These are phyloP conservation scores for Phrynocephalus versicolor DNA, from an alignment of 2,113 vertebrate genomes.

Conservation along the genomic window DNA sequence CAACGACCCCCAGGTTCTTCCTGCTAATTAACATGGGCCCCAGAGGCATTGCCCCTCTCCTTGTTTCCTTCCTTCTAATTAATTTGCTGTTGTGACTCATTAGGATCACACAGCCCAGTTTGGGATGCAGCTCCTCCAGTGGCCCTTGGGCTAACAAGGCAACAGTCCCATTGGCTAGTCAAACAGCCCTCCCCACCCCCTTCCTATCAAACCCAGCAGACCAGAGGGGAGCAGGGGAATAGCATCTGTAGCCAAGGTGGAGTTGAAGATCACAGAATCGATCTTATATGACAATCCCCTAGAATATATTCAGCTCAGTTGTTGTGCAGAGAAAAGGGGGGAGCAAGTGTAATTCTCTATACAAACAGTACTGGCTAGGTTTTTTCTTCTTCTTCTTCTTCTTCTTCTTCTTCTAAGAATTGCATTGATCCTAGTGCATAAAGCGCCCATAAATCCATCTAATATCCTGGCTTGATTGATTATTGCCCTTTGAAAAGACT, in stretches of 20 bases:
- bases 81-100: slow-evolving; percentile 49
- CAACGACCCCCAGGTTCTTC: not conserved
- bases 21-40: slow-evolving; percentile 39
- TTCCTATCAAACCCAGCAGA: not conserved
- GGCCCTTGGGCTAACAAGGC: slow-evolving; percentile 14
- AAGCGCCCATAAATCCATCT: slow-evolving; percentile 63
- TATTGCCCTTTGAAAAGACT: slow-evolving; percentile 55
- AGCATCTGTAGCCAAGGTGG: slow-evolving; percentile 30
- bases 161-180: not conserved
- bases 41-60: slow-evolving; percentile 26
- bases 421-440: slow-evolving; percentile 57
- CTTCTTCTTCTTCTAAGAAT: slow-evolving; percentile 25
- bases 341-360: slow-evolving; percentile 50
- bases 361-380: slow-evolving; percentile 46
- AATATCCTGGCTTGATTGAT: slow-evolving; percentile 53
- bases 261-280: slow-evolving; percentile 19
- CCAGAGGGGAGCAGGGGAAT: not conserved
- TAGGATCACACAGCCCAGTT: slow-evolving; percentile 24
- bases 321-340: not conserved
- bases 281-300: slow-evolving; percentile 23
- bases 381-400: no score
- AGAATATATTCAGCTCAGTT: slow-evolving; percentile 23
- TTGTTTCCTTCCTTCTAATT: slow-evolving; percentile 42
- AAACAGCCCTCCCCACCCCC: not conserved
- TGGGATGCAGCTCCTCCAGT: not conserved